A percentile compares a stretch with the other conserved stretches of the same genome.
These are phyloP conservation scores for Lasioglossum villosulum DNA, from an alignment of 2,888 invertebrate genomes.

Conservation along the genomic window DNA sequence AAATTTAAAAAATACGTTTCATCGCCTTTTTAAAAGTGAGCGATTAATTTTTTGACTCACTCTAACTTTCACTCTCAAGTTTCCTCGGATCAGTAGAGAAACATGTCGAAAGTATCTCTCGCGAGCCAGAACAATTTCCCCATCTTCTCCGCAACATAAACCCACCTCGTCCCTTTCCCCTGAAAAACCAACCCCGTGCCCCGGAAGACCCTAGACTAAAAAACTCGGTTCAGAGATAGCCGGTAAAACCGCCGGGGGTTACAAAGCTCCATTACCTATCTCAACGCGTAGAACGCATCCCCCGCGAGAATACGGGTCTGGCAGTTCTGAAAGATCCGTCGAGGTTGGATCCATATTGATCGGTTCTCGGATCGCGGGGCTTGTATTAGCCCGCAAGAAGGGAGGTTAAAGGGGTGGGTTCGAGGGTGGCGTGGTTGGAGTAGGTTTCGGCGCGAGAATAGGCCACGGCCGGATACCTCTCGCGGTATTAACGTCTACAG, in stretches of 20 bases:
- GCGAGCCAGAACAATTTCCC: background rate
- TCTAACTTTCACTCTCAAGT: too few relatives aligned
- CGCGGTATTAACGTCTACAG: conserved; percentile 86
- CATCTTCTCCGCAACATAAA: background rate
- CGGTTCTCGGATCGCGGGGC: conserved; percentile 9
- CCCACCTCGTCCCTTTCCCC: background rate
- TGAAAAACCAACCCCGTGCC: background rate
- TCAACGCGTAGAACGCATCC: background rate
- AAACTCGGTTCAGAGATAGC: background rate
- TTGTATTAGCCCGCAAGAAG: conserved; percentile 68
- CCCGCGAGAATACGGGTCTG: background rate
- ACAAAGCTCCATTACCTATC: conserved; percentile 15
- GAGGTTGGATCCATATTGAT: conserved; percentile 21
- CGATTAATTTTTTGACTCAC: too few relatives aligned
- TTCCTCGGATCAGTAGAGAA: too few relatives aligned
- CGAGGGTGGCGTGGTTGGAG: conserved; percentile 74
- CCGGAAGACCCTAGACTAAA: background rate
- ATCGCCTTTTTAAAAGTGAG: too few relatives aligned
- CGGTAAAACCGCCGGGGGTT: background rate
- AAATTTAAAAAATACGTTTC: too few relatives aligned
- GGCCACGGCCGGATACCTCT: conserved; percentile 68
- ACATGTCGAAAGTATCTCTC: background rate
- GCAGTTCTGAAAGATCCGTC: background rate
- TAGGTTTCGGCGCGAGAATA: conserved; percentile 79
- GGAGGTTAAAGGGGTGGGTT: background rate